These are phyloP conservation scores for Campoletis raptor DNA, from an alignment of 2,888 invertebrate species.

Conservation along the genomic window DNA sequence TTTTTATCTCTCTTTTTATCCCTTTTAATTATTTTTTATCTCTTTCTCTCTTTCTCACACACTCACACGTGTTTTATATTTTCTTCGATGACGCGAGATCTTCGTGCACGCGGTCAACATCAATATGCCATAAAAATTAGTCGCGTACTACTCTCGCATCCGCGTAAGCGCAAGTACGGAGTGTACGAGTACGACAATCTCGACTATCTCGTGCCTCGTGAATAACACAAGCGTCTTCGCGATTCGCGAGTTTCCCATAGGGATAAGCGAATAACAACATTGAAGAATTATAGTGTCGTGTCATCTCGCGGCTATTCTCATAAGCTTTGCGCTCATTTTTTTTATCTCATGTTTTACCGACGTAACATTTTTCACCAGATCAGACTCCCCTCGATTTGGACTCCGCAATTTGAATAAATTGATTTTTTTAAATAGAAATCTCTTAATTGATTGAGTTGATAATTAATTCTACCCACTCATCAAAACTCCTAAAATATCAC, in stretches of 20 bases:
- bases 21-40: not conserved
- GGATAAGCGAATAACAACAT: constrained; percentile 30
- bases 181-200: not conserved
- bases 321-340: not conserved
- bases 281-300: not conserved
- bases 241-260: constrained; percentile 6
- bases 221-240: constrained; percentile 1
- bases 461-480: no score
- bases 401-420: no score
- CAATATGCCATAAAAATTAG: constrained; percentile 24
- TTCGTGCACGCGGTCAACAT: constrained; percentile 38
- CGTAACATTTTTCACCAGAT: not conserved
- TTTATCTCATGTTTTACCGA: not conserved
- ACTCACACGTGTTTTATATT: constrained; percentile 39
- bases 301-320: not conserved
- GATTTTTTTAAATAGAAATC: no score
- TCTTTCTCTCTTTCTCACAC: not conserved
- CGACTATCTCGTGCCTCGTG: not conserved
- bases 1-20: not conserved
- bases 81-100: constrained; percentile 12
- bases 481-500: no score
- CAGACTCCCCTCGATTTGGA: no score
- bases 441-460: no score
- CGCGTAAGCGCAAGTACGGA: not conserved
- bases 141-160: constrained; percentile 19